These are phyloP conservation scores for Drosophila kepulauana DNA, from an alignment of 1,140 invertebrate genomes.

Conservation along the genomic window DNA sequence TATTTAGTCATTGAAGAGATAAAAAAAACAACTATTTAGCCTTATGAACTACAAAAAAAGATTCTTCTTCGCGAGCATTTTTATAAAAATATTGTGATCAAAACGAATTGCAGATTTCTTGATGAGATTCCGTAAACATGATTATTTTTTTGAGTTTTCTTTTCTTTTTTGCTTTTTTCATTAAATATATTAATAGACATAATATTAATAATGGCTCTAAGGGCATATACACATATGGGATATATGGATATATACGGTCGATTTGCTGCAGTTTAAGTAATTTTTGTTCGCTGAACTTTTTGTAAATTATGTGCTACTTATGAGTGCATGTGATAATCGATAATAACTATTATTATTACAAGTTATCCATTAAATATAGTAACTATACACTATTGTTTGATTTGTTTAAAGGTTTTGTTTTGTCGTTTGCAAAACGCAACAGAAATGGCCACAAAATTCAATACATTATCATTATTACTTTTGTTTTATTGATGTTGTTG, in stretches of 20 bases:
- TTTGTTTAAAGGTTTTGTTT: constrained; percentile 47
- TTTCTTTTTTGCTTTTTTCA: background rate
- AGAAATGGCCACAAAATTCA: constrained; percentile 77
- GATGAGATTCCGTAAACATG: constrained; percentile 71
- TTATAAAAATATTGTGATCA: constrained; percentile 38
- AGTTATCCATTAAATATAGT: constrained; percentile 24
- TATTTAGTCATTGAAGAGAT: constrained; percentile 32
- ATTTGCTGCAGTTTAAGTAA: constrained; percentile 44
- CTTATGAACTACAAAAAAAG: constrained; percentile 55
- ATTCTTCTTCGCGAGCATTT: constrained; percentile 57
- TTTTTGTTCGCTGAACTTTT: constrained; percentile 55
- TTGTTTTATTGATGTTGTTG: constrained; percentile 3
- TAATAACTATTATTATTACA: constrained; percentile 3
- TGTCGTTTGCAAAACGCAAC: constrained; percentile 66
- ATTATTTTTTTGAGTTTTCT: constrained; percentile 30
- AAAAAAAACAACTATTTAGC: constrained; percentile 42
- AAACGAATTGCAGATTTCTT: constrained; percentile 59
- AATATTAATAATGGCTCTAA: constrained; percentile 27
- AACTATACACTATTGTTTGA: constrained; percentile 68
- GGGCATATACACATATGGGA: constrained; percentile 49
- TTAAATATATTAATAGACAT: constrained; percentile 19
- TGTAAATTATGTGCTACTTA: constrained; percentile 35
- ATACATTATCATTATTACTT: constrained; percentile 44
- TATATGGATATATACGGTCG: constrained; percentile 15
- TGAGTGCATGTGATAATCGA: constrained; percentile 12